A percentile compares a stretch with the other conserved stretches of the same genome.
These are phyloP conservation scores for Acanthosepion pharaonis DNA, from an alignment of 2,888 invertebrate species.

Conservation along the genomic window DNA sequence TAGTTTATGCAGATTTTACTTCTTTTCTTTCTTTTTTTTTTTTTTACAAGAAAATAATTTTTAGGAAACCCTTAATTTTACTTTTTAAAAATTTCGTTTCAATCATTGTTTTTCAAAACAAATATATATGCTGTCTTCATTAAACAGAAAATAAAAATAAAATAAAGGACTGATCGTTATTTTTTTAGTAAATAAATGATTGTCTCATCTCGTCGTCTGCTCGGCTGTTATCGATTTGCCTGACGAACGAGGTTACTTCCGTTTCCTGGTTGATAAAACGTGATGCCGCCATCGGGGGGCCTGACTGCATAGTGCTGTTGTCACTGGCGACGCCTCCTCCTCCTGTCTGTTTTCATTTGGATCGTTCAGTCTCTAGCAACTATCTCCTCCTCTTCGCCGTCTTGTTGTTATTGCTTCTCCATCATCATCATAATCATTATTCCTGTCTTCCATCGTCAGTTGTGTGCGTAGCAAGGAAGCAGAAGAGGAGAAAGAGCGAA, in stretches of 20 bases:
- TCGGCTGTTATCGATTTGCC: not conserved
- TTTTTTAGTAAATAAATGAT: not conserved
- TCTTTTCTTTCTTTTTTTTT: too few species aligned
- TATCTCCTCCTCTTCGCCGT: not conserved
- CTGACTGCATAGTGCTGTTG: not conserved
- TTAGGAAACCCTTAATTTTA: not conserved
- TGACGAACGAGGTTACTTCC: conserved; percentile 35
- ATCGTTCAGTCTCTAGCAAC: not conserved
- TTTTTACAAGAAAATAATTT: not conserved
- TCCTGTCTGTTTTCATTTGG: not conserved
- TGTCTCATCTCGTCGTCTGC: not conserved
- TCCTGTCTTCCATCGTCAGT: not conserved
- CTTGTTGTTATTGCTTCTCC: too few species aligned
- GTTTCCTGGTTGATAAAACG: not conserved
- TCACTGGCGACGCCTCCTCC: conserved; percentile 35
- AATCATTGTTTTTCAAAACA: too few species aligned
- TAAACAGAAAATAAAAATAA: not conserved
- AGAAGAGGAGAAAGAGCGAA: not conserved
- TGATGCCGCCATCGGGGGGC: not conserved
- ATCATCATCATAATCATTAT: not conserved
- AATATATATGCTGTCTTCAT: too few species aligned
- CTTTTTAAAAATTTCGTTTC: too few species aligned
- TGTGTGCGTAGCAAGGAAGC: not conserved
- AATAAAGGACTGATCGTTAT: not conserved
- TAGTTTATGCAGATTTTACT: too few species aligned